These are phyloP conservation scores for Brachyopa scutellaris DNA, from an alignment of 2,888 invertebrate species.

Conservation along the genomic window DNA sequence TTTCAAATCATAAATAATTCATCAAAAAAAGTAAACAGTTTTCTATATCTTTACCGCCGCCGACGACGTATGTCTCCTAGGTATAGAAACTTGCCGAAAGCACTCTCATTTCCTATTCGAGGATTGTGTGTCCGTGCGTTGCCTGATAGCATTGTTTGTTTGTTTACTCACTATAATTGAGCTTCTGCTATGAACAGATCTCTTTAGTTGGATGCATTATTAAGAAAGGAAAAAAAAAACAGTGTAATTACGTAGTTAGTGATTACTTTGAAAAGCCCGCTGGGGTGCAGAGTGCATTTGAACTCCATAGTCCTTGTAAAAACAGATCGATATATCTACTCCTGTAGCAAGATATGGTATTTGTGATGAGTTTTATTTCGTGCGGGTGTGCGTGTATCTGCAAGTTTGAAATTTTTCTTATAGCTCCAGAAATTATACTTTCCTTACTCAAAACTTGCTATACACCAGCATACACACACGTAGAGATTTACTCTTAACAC, in stretches of 20 bases:
- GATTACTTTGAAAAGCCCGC: neutral
- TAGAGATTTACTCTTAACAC: no score
- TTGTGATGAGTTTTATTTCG: neutral
- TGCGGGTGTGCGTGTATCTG: neutral
- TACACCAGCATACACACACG: neutral
- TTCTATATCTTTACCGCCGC: constrained; percentile 24
- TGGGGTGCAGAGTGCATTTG: neutral
- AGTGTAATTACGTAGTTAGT: neutral
- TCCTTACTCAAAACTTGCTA: neutral
- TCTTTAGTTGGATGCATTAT: no score
- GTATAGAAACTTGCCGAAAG: constrained; percentile 59
- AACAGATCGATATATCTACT: neutral
- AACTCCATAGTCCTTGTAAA: constrained; percentile 2
- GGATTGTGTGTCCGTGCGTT: neutral
- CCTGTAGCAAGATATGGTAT: neutral
- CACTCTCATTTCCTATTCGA: constrained; percentile 34
- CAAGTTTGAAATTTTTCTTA: neutral
- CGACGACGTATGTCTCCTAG: constrained; percentile 46
- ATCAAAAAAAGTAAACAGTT: constrained; percentile 55
- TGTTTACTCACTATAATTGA: constrained; percentile 30
- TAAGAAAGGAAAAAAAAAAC: no score
- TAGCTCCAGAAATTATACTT: neutral
- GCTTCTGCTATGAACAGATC: no score
- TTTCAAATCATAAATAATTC: constrained; percentile 67
- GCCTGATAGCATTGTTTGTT: constrained; percentile 16